Conservation (phyloP, 2,888 invertebrate species). For the Eurytoma californica region DNA sequence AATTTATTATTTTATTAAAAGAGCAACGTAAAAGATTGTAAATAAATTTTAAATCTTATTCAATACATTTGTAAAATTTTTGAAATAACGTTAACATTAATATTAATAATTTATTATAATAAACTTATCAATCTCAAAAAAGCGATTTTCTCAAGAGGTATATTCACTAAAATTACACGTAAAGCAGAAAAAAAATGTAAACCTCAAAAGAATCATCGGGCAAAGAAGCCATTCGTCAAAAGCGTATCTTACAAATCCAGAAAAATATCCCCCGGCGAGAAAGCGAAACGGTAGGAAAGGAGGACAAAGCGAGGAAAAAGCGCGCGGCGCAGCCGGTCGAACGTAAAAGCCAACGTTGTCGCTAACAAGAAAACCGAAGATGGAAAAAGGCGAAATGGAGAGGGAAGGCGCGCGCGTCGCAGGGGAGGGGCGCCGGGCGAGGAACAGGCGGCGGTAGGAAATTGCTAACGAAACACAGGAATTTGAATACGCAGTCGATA, state of each 20-base stretch:
- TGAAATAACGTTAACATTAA: neutral
- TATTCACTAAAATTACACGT: too few species aligned
- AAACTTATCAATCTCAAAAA: neutral
- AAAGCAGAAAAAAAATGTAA: too few species aligned
- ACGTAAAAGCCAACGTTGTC: neutral
- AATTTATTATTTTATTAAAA: too few species aligned
- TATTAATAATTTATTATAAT: neutral
- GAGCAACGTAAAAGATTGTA: too few species aligned
- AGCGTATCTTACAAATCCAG: neutral
- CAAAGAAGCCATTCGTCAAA: neutral
- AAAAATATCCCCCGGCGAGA: slow-evolving; percentile 1
- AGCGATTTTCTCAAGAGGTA: neutral
- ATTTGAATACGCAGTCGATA: slow-evolving; percentile 50
- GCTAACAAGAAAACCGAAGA: slow-evolving; percentile 28
- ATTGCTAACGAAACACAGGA: slow-evolving; percentile 44
- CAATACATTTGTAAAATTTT: neutral
- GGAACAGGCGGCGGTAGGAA: neutral
- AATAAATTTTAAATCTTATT: too few species aligned
- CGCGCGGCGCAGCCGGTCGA: neutral
- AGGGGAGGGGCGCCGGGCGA: too few species aligned
- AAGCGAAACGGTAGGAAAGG: neutral
- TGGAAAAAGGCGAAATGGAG: slow-evolving; percentile 26
- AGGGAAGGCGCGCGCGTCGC: neutral
- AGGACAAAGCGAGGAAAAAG: slow-evolving; percentile 4
- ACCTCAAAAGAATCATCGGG: too few species aligned